These are phyloP conservation scores for Germaria angustata DNA, from an alignment of 2,888 invertebrate genomes.

Conservation along the genomic window DNA sequence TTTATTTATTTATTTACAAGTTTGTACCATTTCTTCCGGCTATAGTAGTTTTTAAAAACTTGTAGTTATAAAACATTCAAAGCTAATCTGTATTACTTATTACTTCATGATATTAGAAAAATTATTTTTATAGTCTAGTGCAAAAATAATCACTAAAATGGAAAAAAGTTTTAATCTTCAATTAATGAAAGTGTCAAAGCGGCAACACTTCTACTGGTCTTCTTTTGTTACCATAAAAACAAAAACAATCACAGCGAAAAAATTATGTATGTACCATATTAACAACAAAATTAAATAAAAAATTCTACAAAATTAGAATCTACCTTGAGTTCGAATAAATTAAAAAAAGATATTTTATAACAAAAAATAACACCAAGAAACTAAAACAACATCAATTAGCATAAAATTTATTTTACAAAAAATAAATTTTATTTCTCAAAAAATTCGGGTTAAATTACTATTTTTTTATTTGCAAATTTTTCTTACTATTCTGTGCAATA, in stretches of 20 bases:
- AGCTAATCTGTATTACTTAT: no score
- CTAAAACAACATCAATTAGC: slow-evolving; percentile 20
- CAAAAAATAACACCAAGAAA: background rate
- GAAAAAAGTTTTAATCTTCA: no score
- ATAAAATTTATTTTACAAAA: slow-evolving; percentile 10
- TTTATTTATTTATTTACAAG: no score
- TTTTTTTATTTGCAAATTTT: background rate
- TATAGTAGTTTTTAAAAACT: no score
- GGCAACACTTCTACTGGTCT: slow-evolving; percentile 25
- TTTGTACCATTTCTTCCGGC: no score
- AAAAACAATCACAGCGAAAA: background rate
- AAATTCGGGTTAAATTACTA: slow-evolving; percentile 25
- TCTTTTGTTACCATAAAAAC: slow-evolving; percentile 21
- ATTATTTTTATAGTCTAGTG: no score
- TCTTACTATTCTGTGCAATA: background rate
- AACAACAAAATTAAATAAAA: no score
- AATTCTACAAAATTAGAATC: slow-evolving; percentile 62
- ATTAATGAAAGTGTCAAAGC: no score
- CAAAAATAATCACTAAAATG: no score
- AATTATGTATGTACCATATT: no score
- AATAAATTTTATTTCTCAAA: background rate
- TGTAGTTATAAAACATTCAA: no score
- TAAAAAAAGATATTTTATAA: background rate
- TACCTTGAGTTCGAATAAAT: slow-evolving; percentile 67
- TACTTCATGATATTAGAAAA: no score